phyloP scores from a whole-genome alignment of 1,140 invertebrate species.

The Drosophila lacteicornis region DNA sequence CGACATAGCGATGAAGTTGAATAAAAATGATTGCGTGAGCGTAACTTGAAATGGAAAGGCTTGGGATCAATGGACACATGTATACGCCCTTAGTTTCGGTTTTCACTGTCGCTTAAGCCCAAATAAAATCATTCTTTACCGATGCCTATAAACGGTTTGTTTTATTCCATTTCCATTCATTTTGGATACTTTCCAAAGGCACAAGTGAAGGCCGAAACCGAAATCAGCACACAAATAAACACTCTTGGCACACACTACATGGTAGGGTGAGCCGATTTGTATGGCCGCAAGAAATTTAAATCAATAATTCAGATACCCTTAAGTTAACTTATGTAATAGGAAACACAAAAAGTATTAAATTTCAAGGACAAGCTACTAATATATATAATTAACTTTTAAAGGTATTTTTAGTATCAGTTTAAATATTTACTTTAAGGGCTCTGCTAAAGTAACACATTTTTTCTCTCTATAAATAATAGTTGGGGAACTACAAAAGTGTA shows the following conservation, averaged over 20 bases:
- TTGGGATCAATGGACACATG: slow-evolving; percentile 50
- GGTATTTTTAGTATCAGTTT: too few species aligned
- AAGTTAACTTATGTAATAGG: too few species aligned
- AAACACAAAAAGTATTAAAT: neutral
- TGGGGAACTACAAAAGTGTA: too few species aligned
- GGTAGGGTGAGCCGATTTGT: neutral
- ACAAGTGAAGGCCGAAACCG: slow-evolving; percentile 35
- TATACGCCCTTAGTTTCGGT: slow-evolving; percentile 36
- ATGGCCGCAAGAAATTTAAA: neutral
- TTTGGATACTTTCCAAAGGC: slow-evolving; percentile 26
- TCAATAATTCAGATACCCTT: too few species aligned
- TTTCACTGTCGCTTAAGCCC: slow-evolving; percentile 42
- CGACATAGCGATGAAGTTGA: slow-evolving; percentile 62
- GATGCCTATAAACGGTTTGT: slow-evolving; percentile 33
- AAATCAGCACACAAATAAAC: slow-evolving; percentile 3
- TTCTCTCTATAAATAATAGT: too few species aligned
- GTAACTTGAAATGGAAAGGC: slow-evolving; percentile 53
- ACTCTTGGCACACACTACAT: slow-evolving; percentile 12
- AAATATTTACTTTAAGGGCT: too few species aligned
- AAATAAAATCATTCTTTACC: slow-evolving; percentile 47
- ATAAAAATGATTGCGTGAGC: slow-evolving; percentile 75
- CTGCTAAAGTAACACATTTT: too few species aligned
- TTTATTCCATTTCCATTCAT: slow-evolving; percentile 30
- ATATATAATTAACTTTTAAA: neutral
- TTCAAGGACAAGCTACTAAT: neutral